A percentile compares a stretch with the other conserved stretches of the same genome.
Evolutionary conservation across 2,113 vertebrate species (phyloP).

Genomic region (Pseudopodoces humilis): DNA sequence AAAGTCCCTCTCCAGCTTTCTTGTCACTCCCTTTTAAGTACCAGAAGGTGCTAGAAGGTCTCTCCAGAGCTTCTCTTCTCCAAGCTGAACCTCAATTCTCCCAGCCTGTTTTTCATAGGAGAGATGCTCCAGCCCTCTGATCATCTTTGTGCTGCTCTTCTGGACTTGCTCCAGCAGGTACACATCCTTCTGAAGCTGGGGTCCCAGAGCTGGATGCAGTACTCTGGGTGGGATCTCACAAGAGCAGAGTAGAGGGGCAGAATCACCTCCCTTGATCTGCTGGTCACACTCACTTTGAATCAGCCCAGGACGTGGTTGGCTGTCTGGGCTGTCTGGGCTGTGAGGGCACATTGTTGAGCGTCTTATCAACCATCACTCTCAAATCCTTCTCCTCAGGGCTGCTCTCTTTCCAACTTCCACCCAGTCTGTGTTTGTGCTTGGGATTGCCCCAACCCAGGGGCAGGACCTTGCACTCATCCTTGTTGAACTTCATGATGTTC

Average conservation of each 20-base stretch:
- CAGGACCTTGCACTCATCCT: background rate
- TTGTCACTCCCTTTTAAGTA: background rate
- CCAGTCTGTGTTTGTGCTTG: background rate
- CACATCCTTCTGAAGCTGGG: background rate
- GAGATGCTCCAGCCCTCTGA: background rate
- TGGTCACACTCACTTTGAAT: background rate
- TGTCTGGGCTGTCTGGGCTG: background rate
- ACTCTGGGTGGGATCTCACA: background rate
- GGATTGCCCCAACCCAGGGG: accelerated
- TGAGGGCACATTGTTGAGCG: background rate
- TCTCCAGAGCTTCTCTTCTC: background rate
- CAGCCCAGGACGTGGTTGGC: accelerated
- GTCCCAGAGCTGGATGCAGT: background rate
- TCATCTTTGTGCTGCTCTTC: background rate
- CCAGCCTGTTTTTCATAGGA: background rate
- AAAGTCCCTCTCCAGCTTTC: background rate
- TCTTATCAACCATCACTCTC: background rate
- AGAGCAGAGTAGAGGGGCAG: background rate
- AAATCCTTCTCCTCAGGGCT: background rate
- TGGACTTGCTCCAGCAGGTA: background rate
- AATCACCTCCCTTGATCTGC: background rate
- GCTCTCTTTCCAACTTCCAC: background rate
- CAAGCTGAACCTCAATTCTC: background rate
- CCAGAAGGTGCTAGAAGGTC: background rate
- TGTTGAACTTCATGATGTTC: background rate